These are phyloP conservation scores for Chaenocephalus aceratus DNA, from an alignment of 2,113 vertebrate species.

Conservation along the genomic window DNA sequence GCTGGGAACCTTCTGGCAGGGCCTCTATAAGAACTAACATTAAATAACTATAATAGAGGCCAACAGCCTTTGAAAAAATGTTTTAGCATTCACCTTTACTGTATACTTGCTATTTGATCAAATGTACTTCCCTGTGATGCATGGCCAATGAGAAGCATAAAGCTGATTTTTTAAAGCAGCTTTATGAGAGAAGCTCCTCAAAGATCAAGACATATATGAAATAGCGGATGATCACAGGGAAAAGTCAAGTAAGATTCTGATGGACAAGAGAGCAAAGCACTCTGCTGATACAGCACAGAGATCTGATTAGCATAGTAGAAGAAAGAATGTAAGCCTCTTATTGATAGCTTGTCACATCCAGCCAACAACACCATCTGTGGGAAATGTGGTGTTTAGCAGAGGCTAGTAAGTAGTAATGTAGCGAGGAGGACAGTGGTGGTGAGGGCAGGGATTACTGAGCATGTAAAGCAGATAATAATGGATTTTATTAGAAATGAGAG, in stretches of 20 bases:
- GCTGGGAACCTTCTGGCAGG: neutral
- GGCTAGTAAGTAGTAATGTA: conserved; percentile 9
- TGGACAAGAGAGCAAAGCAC: neutral
- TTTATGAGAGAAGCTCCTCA: neutral
- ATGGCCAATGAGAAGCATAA: no score
- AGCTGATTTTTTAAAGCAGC: neutral
- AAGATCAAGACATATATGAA: neutral
- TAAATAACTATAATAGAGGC: neutral
- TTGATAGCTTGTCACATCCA: conserved; percentile 40
- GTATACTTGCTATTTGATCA: neutral
- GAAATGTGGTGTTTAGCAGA: conserved; percentile 45
- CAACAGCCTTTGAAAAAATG: neutral
- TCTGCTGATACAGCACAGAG: conserved; percentile 2
- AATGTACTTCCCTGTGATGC: neutral
- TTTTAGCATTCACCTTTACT: neutral
- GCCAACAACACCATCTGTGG: conserved; percentile 48
- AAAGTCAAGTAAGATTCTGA: neutral
- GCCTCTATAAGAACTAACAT: conserved; percentile 2
- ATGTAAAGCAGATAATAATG: conserved; percentile 51
- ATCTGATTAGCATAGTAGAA: conserved; percentile 46
- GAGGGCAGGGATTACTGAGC: conserved; percentile 39
- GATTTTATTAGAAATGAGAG: conserved; percentile 50
- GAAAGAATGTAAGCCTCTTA: conserved; percentile 53
- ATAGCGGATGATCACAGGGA: neutral
- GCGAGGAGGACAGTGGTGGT: conserved; percentile 14